Evolutionary conservation across 2,113 vertebrate species (phyloP).

Genomic region (Hyperopisus bebe): DNA sequence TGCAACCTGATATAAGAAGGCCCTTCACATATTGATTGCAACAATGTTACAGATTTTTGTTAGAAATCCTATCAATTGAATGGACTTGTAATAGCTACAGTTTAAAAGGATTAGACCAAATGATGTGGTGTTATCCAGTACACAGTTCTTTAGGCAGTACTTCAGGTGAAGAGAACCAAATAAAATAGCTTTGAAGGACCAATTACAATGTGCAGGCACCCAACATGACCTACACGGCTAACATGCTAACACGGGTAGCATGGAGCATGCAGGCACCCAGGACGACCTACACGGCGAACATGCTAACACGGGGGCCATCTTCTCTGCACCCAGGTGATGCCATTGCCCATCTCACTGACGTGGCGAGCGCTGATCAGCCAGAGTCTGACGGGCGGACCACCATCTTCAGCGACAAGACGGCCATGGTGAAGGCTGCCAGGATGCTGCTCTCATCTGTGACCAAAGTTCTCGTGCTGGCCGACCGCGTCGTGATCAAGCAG

Average conservation of each 20-base stretch:
- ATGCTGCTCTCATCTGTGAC: slow-evolving; percentile 93
- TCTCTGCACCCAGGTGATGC: slow-evolving; percentile 70
- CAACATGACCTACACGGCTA: background rate
- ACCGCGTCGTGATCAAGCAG: slow-evolving; percentile 95
- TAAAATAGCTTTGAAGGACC: background rate
- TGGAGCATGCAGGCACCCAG: background rate
- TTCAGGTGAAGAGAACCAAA: background rate
- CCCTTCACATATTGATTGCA: background rate
- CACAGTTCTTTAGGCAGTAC: background rate
- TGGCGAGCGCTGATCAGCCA: slow-evolving; percentile 54
- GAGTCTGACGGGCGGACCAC: slow-evolving; percentile 70
- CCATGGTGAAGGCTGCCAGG: slow-evolving; percentile 89
- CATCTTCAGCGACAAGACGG: slow-evolving; percentile 84
- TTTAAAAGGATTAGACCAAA: background rate
- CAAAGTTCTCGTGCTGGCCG: slow-evolving; percentile 89
- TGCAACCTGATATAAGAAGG: background rate
- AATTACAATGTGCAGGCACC: background rate
- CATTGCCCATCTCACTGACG: slow-evolving; percentile 87
- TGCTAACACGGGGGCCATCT: background rate
- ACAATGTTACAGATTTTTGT: background rate
- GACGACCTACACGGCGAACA: background rate
- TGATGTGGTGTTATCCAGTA: background rate
- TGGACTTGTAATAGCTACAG: background rate
- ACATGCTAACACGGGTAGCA: too few relatives aligned
- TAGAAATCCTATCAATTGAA: background rate